Evolutionary conservation across 1,140 invertebrate genomes (phyloP).

Genomic region (Apis cerana): DNA sequence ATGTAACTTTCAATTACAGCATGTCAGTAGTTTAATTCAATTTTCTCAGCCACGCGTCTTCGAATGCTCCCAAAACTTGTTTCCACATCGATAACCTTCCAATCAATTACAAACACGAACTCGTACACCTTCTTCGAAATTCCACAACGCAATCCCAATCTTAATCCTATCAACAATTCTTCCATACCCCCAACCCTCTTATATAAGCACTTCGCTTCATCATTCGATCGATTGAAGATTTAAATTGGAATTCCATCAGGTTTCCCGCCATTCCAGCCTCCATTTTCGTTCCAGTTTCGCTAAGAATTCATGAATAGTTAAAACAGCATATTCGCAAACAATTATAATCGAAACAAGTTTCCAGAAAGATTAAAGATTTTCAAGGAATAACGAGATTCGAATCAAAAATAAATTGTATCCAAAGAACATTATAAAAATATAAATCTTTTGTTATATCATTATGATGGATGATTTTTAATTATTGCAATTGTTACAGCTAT

Average conservation of each 20-base stretch:
- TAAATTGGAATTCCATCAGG: constrained; percentile 22
- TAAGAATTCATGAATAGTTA: neutral
- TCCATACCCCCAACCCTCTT: neutral
- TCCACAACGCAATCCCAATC: constrained; percentile 7
- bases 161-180: constrained; percentile 23
- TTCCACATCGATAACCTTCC: constrained; percentile 6
- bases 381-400: neutral
- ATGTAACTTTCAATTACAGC: no score
- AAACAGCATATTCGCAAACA: neutral
- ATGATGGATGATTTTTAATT: no score
- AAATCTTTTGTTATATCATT: no score
- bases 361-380: no score
- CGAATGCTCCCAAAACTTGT: neutral
- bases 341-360: neutral
- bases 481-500: no score
- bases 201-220: constrained; percentile 6
- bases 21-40: neutral
- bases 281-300: neutral
- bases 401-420: no score
- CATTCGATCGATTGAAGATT: constrained; percentile 14
- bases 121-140: neutral
- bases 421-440: no score
- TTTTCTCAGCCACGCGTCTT: neutral
- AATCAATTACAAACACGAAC: constrained; percentile 22
- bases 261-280: neutral